Conservation (phyloP, 2,888 invertebrate species). For the Trichogramma dendrolimi region DNA sequence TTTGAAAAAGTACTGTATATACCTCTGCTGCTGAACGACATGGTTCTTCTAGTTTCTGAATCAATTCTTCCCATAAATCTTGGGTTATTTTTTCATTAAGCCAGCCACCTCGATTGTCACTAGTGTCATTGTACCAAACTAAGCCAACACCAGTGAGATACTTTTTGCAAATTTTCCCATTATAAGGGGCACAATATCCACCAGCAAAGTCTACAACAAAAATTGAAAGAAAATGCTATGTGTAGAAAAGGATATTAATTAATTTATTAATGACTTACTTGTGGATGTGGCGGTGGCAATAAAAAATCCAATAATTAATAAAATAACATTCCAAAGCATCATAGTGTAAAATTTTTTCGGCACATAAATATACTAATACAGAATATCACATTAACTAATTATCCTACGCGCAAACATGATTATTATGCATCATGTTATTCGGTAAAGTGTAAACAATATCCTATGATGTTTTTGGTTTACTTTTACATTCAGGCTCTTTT, state of each 20-base stretch:
- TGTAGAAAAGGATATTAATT: not conserved
- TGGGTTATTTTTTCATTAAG: slow-evolving; percentile 81
- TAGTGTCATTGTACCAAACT: slow-evolving; percentile 74
- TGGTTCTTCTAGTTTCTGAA: slow-evolving; percentile 72
- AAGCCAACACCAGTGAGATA: slow-evolving; percentile 62
- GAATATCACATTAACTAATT: too few relatives aligned
- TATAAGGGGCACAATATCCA: slow-evolving; percentile 83
- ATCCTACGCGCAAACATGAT: too few relatives aligned
- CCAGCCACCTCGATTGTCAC: slow-evolving; percentile 65
- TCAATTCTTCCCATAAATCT: slow-evolving; percentile 82
- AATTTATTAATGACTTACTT: slow-evolving; percentile 17
- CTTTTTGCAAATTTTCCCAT: slow-evolving; percentile 75
- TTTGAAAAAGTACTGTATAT: slow-evolving; percentile 20
- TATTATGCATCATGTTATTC: too few relatives aligned
- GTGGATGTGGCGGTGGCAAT: slow-evolving; percentile 17
- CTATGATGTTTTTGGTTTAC: too few relatives aligned
- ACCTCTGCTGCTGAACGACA: slow-evolving; percentile 84
- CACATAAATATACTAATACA: not conserved
- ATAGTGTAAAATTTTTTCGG: slow-evolving; percentile 16
- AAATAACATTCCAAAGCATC: slow-evolving; percentile 27
- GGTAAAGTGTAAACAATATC: too few relatives aligned
- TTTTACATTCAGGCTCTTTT: too few relatives aligned
- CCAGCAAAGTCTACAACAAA: slow-evolving; percentile 20
- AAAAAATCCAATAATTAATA: slow-evolving; percentile 19
- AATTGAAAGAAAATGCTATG: not conserved